Evolutionary conservation across 2,797 vertebrate genomes (phyloP), one percentile per base, ranked within the genome.

Genomic region (Melanotaenia boesemani): DNA sequence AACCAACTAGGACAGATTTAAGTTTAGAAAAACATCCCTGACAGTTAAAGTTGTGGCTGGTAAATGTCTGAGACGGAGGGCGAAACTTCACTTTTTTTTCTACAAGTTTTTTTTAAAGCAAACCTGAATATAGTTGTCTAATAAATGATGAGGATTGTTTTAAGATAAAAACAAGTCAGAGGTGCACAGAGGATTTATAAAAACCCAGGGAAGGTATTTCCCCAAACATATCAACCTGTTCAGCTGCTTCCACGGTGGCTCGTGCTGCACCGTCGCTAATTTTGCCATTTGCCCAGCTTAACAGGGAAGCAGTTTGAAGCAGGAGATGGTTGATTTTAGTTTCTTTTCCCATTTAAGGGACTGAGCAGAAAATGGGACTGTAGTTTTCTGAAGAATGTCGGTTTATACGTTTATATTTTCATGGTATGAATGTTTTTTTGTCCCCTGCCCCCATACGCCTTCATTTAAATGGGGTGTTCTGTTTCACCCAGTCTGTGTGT

Each of bases 321-420:
- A 69, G 66, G 67, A 52, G 46, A 16, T 44, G 72, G 36, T 56
- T 16, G 5, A 69, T 67, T 73, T 78, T 77, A 28, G 36, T 64
- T 74, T 64, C 20, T 48, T 55, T 67, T 20, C 18, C 46, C 32
- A 34, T 69, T 24, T 41, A 54, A 81, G 83, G 75, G 70, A 77
- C 34, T 48, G 54, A 80, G 70, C 46, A 57, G 72, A 69, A 79
- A 84, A 74, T 46, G 6, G 73, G 73, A 78, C 78, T 77, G 64
- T 74, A 50, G 55, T 63, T 82, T 80, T 80, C 74, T 78, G 82
- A 89, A 70, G 86, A 89, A 88, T 89, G 81, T 92, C 56, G 9
- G 50, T 82, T 77, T 82, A 63, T 67, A 77, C 44, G 58, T 83
- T 39, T 80, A 70, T 88, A 64, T 70, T 73, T 77, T 77, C 61